These are phyloP conservation scores for Ranitomeya imitator DNA, from an alignment of 2,113 vertebrate genomes.

Conservation along the genomic window DNA sequence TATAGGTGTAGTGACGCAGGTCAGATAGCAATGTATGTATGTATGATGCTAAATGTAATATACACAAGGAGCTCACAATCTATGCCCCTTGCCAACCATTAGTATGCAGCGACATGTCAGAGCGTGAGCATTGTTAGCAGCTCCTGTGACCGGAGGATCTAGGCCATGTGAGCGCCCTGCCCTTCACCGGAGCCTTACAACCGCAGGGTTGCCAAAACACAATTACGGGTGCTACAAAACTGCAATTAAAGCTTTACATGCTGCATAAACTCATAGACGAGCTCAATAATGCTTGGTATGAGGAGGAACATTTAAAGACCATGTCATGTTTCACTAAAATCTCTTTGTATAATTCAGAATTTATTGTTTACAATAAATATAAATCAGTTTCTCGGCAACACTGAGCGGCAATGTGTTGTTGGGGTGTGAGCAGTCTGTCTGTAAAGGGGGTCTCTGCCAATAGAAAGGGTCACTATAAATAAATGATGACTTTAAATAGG, in stretches of 20 bases:
- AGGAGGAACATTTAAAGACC: background rate
- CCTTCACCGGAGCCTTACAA: background rate
- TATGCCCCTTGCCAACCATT: background rate
- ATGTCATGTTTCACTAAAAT: background rate
- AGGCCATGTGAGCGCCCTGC: background rate
- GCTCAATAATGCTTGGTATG: background rate
- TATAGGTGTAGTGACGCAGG: background rate
- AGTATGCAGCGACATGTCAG: background rate
- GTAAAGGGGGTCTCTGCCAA: no score
- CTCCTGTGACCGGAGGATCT: background rate
- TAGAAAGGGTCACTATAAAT: no score
- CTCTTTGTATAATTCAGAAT: background rate
- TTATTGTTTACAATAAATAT: background rate
- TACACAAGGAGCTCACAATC: background rate
- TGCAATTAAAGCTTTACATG: background rate
- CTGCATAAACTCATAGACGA: background rate
- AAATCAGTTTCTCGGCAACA: background rate
- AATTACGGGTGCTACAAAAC: background rate
- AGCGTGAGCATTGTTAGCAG: background rate
- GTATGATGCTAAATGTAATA: background rate
- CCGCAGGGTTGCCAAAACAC: background rate
- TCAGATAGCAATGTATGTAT: background rate
- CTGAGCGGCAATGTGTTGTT: no score
- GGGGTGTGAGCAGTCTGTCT: no score
- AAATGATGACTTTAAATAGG: no score